Percentiles rank a stretch among this genome's conserved stretches.
These are phyloP conservation scores for Hirundichthys speculiger DNA, from an alignment of 2,113 vertebrate species.

Conservation along the genomic window DNA sequence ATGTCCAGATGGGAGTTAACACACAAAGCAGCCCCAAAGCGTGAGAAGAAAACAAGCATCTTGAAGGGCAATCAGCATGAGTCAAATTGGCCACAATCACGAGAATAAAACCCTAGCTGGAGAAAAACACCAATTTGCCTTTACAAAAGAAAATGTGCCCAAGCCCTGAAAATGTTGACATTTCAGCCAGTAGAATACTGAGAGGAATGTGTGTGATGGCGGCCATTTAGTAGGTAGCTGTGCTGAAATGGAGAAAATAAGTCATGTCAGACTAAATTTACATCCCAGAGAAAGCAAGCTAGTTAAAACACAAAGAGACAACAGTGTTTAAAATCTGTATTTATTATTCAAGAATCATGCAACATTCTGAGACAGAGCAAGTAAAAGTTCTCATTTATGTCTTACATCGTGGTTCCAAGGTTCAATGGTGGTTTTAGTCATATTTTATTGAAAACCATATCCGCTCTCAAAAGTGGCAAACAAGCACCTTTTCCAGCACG, in stretches of 20 bases:
- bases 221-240: constrained; percentile 12
- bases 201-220: constrained; percentile 11
- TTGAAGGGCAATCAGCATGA: background rate
- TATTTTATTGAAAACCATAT: too few relatives aligned
- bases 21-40: too few relatives aligned
- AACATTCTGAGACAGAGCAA: background rate
- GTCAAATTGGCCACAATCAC: background rate
- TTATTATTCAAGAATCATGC: constrained; percentile 25
- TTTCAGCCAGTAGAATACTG: background rate
- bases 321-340: constrained; percentile 35
- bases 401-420: too few relatives aligned
- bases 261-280: constrained; percentile 12
- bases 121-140: background rate
- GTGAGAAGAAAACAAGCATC: background rate
- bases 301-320: constrained; percentile 38
- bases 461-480: too few relatives aligned
- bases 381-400: background rate
- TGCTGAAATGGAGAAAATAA: constrained; percentile 8
- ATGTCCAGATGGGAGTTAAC: too few relatives aligned
- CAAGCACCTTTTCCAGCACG: too few relatives aligned
- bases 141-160: background rate
- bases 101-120: background rate
- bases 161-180: constrained; percentile 1
- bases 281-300: constrained; percentile 19
- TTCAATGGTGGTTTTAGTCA: too few relatives aligned